Conservation (phyloP, 2,888 invertebrate genomes). For the Cheilosia soror region DNA sequence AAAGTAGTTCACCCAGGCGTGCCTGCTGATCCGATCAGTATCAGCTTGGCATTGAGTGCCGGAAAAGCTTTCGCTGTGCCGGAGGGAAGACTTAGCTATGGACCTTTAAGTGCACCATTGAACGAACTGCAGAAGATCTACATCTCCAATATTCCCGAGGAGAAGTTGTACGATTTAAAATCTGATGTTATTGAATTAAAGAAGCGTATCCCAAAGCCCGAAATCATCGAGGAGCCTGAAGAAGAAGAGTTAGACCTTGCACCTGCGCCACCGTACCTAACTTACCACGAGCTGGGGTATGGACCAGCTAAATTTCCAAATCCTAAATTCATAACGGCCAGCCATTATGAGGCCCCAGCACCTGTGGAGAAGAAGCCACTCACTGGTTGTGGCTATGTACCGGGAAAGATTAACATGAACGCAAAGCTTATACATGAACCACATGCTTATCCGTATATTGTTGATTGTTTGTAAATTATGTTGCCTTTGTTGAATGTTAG, state of each 20-base stretch:
- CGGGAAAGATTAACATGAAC: slow-evolving; percentile 79
- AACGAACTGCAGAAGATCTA: slow-evolving; percentile 81
- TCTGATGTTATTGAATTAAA: slow-evolving; percentile 85
- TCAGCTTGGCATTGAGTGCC: slow-evolving; percentile 83
- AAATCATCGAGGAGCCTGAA: slow-evolving; percentile 75
- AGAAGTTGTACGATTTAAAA: slow-evolving; percentile 84
- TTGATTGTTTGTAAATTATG: slow-evolving; percentile 64
- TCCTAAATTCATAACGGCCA: slow-evolving; percentile 77
- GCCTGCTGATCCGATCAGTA: slow-evolving; percentile 85
- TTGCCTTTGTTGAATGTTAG: not conserved
- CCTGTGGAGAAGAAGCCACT: not conserved
- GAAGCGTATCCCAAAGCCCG: slow-evolving; percentile 65
- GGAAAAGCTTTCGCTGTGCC: slow-evolving; percentile 83
- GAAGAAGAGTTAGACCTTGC: slow-evolving; percentile 77
- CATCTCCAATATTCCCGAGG: slow-evolving; percentile 84
- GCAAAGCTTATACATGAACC: slow-evolving; percentile 69
- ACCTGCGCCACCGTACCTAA: slow-evolving; percentile 79
- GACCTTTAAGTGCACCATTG: slow-evolving; percentile 84
- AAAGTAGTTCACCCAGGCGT: slow-evolving; percentile 27
- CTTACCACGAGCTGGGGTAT: slow-evolving; percentile 84
- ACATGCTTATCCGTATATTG: slow-evolving; percentile 5
- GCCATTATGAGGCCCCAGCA: slow-evolving; percentile 24
- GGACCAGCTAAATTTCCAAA: slow-evolving; percentile 82
- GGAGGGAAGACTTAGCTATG: slow-evolving; percentile 85
- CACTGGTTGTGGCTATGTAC: slow-evolving; percentile 79